Conservation (phyloP, 2,113 vertebrate genomes). For the Gadus macrocephalus region DNA sequence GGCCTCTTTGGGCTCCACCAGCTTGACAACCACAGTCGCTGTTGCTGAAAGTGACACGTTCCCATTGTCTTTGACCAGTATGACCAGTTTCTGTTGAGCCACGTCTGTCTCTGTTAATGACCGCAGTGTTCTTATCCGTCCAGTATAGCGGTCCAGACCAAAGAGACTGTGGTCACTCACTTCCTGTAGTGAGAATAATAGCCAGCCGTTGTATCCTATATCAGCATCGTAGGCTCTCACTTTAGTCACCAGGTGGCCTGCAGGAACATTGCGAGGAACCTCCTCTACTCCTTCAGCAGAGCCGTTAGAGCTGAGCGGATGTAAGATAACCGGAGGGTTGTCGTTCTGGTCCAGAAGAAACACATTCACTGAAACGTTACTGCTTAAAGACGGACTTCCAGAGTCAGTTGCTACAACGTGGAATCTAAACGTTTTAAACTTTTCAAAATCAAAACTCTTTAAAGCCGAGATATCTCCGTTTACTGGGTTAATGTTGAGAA, state of each 20-base stretch:
- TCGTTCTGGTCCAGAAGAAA: slow-evolving; percentile 50
- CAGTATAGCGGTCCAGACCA: background rate
- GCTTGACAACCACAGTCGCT: slow-evolving; percentile 38
- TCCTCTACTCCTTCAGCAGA: slow-evolving; percentile 7
- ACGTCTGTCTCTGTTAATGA: background rate
- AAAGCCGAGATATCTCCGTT: slow-evolving; percentile 37
- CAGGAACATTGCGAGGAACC: background rate
- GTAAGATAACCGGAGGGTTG: slow-evolving; percentile 38
- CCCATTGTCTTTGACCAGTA: slow-evolving; percentile 55
- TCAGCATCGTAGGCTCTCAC: background rate
- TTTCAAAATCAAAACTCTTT: slow-evolving; percentile 57
- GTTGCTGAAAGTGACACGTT: slow-evolving; percentile 35
- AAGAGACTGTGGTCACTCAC: slow-evolving; percentile 32
- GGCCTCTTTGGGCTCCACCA: background rate
- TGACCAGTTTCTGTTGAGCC: background rate
- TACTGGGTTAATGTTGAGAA: slow-evolving; percentile 48
- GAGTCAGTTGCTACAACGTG: slow-evolving; percentile 34
- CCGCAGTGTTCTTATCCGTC: background rate
- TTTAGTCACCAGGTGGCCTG: background rate
- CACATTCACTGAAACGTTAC: slow-evolving; percentile 39
- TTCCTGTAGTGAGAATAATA: slow-evolving; percentile 39
- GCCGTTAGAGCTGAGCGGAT: slow-evolving; percentile 19
- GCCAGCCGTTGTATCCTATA: slow-evolving; percentile 17
- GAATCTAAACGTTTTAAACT: slow-evolving; percentile 45
- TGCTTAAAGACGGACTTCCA: slow-evolving; percentile 36